phyloP scores from a whole-genome alignment of 2,797 vertebrate genomes.

The Pipistrellus pygmaeus region DNA sequence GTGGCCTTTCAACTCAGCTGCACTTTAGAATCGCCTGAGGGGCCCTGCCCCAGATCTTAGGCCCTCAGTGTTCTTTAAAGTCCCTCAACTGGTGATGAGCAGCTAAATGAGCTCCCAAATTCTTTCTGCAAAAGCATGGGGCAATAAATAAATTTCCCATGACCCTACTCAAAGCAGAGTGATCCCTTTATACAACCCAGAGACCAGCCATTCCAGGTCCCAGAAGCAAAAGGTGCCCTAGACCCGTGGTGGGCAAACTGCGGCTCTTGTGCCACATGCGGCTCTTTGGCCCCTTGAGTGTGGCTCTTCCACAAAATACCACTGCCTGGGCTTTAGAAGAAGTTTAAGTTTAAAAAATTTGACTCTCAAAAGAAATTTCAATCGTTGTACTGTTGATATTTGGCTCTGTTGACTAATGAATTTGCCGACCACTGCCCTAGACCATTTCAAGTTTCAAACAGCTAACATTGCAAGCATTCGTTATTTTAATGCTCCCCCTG shows the following conservation, averaged over 20 bases:
- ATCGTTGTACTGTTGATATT: too few relatives aligned
- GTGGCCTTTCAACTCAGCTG: background rate
- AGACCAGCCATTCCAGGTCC: background rate
- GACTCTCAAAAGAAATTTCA: too few relatives aligned
- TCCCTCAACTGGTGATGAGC: background rate
- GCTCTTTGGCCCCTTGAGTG: too few relatives aligned
- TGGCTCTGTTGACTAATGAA: too few relatives aligned
- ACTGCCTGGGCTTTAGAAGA: too few relatives aligned
- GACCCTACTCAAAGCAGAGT: background rate
- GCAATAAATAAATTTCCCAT: background rate
- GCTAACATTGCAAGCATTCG: background rate
- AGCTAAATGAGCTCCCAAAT: background rate
- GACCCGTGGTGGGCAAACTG: too few relatives aligned
- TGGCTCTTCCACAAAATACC: too few relatives aligned
- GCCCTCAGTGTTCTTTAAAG: background rate
- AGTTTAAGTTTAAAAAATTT: too few relatives aligned
- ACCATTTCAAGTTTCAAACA: background rate
- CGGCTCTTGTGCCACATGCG: too few relatives aligned
- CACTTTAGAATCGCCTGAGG: background rate
- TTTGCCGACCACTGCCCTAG: background rate
- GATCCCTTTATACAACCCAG: background rate
- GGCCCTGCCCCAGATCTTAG: background rate
- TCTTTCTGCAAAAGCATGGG: slow-evolving; percentile 27
- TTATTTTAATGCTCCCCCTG: background rate
- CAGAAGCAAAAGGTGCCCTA: background rate